A percentile compares a stretch with the other conserved stretches of the same genome.
Evolutionary conservation across 2,797 vertebrate genomes (phyloP).

Genomic region (Pelochelys cantorii): DNA sequence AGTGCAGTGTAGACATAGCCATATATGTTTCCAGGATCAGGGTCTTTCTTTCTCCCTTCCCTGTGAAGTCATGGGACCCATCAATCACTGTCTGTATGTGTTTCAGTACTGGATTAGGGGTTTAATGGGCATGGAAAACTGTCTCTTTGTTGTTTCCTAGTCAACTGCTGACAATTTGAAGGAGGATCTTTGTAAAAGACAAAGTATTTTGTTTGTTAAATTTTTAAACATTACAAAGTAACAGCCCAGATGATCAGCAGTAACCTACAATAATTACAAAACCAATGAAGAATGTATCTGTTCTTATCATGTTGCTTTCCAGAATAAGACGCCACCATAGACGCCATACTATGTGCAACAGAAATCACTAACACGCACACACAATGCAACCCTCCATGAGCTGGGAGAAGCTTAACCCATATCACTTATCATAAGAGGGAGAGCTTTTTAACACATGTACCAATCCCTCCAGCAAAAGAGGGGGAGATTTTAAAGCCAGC

Average conservation of each 20-base stretch:
- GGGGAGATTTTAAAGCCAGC: neutral
- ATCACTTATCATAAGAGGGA: neutral
- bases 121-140: slow-evolving; percentile 17
- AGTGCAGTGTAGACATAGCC: too few relatives aligned
- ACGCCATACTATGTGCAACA: slow-evolving; percentile 32
- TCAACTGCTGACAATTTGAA: slow-evolving; percentile 51
- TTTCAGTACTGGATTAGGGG: slow-evolving; percentile 25
- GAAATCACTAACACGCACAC: neutral
- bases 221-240: neutral
- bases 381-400: neutral
- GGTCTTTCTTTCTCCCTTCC: neutral
- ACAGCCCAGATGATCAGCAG: slow-evolving; percentile 27
- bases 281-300: slow-evolving; percentile 27
- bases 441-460: neutral
- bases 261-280: slow-evolving; percentile 55
- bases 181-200: slow-evolving; percentile 45
- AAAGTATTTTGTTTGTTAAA: neutral
- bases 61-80: neutral
- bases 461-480: neutral
- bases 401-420: neutral
- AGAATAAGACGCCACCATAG: slow-evolving; percentile 33
- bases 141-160: slow-evolving; percentile 45
- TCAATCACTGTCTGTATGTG: neutral
- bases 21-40: neutral
- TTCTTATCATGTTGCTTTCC: slow-evolving; percentile 41